Evolutionary conservation across 2,113 vertebrate genomes (phyloP).

Genomic region (Grammomys dolichurus): DNA sequence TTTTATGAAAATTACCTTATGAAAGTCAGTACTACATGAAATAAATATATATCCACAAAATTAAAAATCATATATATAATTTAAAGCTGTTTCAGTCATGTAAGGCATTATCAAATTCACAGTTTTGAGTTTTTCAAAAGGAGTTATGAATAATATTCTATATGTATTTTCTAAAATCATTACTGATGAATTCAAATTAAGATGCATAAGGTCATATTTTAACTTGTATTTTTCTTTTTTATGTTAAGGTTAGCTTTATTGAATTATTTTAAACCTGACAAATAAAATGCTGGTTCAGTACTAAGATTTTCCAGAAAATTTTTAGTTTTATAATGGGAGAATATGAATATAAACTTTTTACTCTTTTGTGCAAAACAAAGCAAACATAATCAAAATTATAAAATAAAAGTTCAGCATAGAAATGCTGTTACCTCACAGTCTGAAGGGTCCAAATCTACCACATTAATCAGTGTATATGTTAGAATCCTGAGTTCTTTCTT

Average conservation of each 20-base stretch:
- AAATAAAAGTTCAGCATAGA: conserved; percentile 19
- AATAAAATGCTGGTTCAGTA: background rate
- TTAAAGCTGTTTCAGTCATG: conserved; percentile 14
- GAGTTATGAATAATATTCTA: background rate
- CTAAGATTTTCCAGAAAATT: conserved; percentile 49
- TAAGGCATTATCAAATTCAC: background rate
- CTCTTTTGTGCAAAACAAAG: conserved; percentile 22
- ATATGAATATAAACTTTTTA: conserved; percentile 34
- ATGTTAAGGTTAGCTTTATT: conserved; percentile 56
- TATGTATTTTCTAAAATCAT: conserved; percentile 13
- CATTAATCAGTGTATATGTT: conserved; percentile 44
- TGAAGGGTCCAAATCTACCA: conserved; percentile 1
- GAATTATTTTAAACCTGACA: conserved; percentile 54
- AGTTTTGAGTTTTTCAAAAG: background rate
- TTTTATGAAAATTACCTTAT: background rate
- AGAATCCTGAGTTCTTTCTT: conserved; percentile 63
- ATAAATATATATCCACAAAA: background rate
- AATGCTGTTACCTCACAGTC: background rate
- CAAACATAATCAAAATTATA: conserved; percentile 58
- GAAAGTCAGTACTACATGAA: background rate
- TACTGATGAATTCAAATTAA: background rate
- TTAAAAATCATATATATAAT: background rate
- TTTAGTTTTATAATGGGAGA: conserved; percentile 9
- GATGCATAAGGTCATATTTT: background rate
- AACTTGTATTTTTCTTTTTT: background rate